Base-by-base conservation (phyloP, 2,797 vertebrate genomes). In the Sebastes cheni region DNA sequence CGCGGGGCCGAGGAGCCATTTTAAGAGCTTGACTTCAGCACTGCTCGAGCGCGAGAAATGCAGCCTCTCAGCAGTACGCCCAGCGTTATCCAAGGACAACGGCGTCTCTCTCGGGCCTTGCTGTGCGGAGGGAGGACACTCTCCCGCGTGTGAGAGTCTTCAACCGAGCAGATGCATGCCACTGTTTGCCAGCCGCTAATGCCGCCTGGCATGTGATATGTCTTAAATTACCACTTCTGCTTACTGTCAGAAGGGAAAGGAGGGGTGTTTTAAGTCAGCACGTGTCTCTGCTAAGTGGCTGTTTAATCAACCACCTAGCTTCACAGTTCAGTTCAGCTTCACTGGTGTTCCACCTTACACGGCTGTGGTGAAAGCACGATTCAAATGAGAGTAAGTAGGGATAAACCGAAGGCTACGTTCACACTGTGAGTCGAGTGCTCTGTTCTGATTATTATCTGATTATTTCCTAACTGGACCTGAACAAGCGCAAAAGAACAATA, bases 1-100 rank as follows among this genome's bases (percentile, higher is more conserved):
- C 39, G 39, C 78, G 62, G 86, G 82, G 82, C 86, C 36, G 29
- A 75, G 81, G 75, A 87, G 75, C 81, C 80, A 88, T 91, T 91
- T 90, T 86, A 84, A 83, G 72, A 88, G 81, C 80, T 81, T 62
- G 84, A 87, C 81, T 84, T 69, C 12, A 77, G 77, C 30, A 5
- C 71, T 42, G 65, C 67, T 84, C 6, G 11, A 67, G 83, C 36
- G 9, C n/a, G 9, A 75, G 75, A 71, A 66, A 78, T 30, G 66
- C 64, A 77, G 82, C 79, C 86, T 80, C 76, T 79, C 29, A 56
- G 80, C 80, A 22, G 59, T 36, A 14, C 13, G 60, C 61, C 74
- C 58, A 71, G 83, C 83, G 75, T 79, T 69, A 81, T 77, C 85
- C 76, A 72, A 88, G 58, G 77, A 74, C 56, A 23, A 58, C 72